Base-by-base conservation (phyloP, 2,888 invertebrate genomes). In the Mesodorylaimus sp. region DNA sequence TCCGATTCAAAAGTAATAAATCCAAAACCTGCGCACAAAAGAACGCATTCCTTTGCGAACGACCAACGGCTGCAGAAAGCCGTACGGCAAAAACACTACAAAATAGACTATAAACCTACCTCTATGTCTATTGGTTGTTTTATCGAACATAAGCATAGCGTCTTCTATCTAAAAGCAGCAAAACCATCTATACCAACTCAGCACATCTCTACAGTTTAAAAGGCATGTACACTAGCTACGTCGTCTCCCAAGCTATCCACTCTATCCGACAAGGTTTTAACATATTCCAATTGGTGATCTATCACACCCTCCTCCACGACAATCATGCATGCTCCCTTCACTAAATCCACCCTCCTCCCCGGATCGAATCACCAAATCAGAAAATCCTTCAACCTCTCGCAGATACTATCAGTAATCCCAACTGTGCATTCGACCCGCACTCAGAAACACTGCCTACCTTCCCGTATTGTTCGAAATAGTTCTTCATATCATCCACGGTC, bases 121-220 rank as follows among this genome's bases (percentile, higher is more conserved):
- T 84, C 93, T 83, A 77, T 95, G 93, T 76, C 93, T 82, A 78
- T 93, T 93, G 70, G 93, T 95, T 74, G 91, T 89, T 79, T 95
- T 95, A 76, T 95, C 93, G 75, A 93, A 93, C 93, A 95, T 95
- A 72, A 95, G 79, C 91, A 93, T 93, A 66, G 89, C 91, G 72
- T 89, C 89, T 74, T 89, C 89, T 72, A 89, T 88, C 88, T 89
- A 83, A 55, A 84, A 84, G 36, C 45, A 50, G 13, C 38, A 45
- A 13, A 39, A 29, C 10, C 37, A 32, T 13, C n/a, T 16, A 19
- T 19, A 16, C n/a, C 13, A 42, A 16, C 43, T 13, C 24, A 19
- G 43, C 13, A 23, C n/a, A n/a, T n/a, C n/a, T n/a, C n/a, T n/a
- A n/a, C n/a, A n/a, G n/a, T n/a, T n/a, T n/a, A n/a, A n/a, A n/a